Base-by-base conservation (phyloP, 2,797 vertebrate species). In the Ceyx erithaca region DNA sequence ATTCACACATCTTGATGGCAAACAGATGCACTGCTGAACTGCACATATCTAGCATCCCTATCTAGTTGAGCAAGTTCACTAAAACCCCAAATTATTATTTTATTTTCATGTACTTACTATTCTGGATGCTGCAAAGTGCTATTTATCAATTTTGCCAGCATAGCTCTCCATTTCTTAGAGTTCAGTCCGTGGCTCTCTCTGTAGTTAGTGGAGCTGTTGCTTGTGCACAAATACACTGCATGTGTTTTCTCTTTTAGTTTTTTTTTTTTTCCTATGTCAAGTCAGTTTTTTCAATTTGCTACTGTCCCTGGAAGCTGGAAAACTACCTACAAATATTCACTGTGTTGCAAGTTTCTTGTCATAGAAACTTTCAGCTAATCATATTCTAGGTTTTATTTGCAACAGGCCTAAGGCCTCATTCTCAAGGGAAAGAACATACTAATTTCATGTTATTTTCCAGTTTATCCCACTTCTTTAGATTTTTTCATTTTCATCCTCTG, bases 271-370 rank as follows among this genome's bases (percentile, higher is more conserved):
- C 14, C 78, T 23, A 54, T 59, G 79, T 86, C 78, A 92, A 82
- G 40, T 67, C 68, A 90, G 91, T 85, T 48, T 89, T 95, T 89
- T 95, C 52, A 88, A 87, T 93, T 97, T 77, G 67, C 80, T 92
- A 18, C 31, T 15, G 15, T 84, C 67, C 45, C 59, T 76, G 82
- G 78, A 86, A 96, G 73, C 88, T 80, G 92, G 59, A 77, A 96
- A 92, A 84, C 88, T 95, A 75, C 80, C 28, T 87, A 84, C 88
- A 95, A 92, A 95, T 95, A 96, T 94, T 92, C 95, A 87, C 80
- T 92, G 79, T 73, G 87, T 95, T 97, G 89, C 93, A 97, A 95
- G 97, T 96, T 97, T 96, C 89, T 96, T 97, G 79, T 96, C 94
- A 85, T 66, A 89, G 89, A 86, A 93, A 73, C 55, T 78, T 94